Evolutionary conservation across 2,797 vertebrate genomes (phyloP), one percentile per base, ranked within the genome.

Genomic region (Gymnoscopelus microlampas): DNA sequence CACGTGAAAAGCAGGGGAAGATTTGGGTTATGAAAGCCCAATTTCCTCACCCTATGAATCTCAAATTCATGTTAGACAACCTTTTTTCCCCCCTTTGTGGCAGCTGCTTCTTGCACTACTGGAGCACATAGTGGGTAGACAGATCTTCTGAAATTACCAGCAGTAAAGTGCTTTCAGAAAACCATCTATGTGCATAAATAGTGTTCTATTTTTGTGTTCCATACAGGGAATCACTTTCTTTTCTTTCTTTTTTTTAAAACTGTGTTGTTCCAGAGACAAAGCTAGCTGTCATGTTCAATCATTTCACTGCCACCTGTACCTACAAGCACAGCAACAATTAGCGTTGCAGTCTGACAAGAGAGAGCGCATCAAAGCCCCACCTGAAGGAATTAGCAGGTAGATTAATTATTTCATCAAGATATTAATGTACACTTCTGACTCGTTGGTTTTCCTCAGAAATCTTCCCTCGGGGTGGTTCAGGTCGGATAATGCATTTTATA

Each of bases 61-160:
- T 76, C 60, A 64, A 54, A 64, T 78, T 79, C 13, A 13, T 87
- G 80, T 87, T 67, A 74, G 81, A 81, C 77, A 83, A 74, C 71
- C 78, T 56, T 82, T 84, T 84, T 72, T 72, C 5, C 5, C 32
- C 32, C 32, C 32, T 35, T 35, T 35, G 32, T 79, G 78, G 84
- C 79, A 85, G 81, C 81, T 86, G 82, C 81, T 87, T 80, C 60
- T 61, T 84, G 87, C 80, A 83, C 85, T 82, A 75, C 53, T 84
- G 85, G 84, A 90, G 85, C 89, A 87, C 35, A 69, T 59, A 84
- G 53, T 51, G 57, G 60, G 62, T 55, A 53, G 70, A 81, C 76
- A 75, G 60, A 68, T 53, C 81, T 79, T 64, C 68, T 55, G 64
- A 66, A 69, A 78, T 81, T 71, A 54, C 53, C 49, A 23, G 56